Base-by-base conservation (phyloP, 2,113 vertebrate species). In the Tychaedon coryphoeus region DNA sequence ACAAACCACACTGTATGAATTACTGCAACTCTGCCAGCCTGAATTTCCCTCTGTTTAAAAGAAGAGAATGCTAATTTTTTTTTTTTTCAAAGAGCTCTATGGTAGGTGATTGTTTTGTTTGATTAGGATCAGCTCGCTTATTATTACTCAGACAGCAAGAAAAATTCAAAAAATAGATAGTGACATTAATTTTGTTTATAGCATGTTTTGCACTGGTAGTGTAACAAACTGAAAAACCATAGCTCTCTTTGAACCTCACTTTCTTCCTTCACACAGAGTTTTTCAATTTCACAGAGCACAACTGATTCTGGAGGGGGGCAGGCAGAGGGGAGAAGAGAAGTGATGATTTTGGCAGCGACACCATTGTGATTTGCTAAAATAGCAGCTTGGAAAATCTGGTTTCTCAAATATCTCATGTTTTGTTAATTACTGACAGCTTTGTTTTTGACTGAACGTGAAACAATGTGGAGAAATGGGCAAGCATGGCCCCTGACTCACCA, bases 361-460 rank as follows among this genome's bases (percentile, higher is more conserved):
- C 42, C 47, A 0, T 92, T 95, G 83, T 60, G 96, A 97, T 97
- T 95, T 96, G 96, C 88, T 97, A 97, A 96, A 97, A 95, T 97
- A 97, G 97, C 97, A 97, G 95, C 95, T 94, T 64, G 45, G 96
- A 95, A 97, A 97, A 97, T 95, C 86, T 97, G 95, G 92, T 97
- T 98, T 97, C 97, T 97, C 95, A 97, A 96, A 97, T 93, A 94
- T 93, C 94, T 96, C 95, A 92, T 97, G 96, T 96, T 97, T 95
- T 95, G 89, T 93, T 98, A 97, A 98, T 98, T 98, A 97, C 95
- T 92, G 96, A 97, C 97, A 97, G 96, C 76, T 92, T 97, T 96
- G 95, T 95, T 97, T 98, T 96, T 97, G 96, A 97, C 97, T 95
- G 96, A 97, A 98, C 90, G 90, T 97, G 96, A 97, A 97, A 93